Evolutionary conservation across 2,113 vertebrate species (phyloP).

Genomic region (Melanerpes formicivorus): DNA sequence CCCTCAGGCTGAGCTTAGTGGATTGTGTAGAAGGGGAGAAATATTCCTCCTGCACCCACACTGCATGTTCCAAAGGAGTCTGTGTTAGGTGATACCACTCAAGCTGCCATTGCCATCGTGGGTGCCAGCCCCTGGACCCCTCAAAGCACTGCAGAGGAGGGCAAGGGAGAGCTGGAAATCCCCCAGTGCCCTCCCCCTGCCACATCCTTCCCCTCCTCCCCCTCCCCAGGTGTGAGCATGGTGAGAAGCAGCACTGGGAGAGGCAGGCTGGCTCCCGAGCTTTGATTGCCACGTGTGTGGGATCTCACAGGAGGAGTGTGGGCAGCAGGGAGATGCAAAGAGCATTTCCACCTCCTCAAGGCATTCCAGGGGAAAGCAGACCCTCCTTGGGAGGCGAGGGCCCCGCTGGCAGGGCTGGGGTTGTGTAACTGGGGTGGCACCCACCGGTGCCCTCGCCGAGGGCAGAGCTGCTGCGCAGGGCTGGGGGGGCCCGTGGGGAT

Average conservation of each 20-base stretch:
- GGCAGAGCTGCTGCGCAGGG: rapidly evolving
- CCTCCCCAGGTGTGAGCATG: neutral
- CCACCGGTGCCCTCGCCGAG: rapidly evolving
- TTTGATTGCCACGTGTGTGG: slow-evolving; percentile 56
- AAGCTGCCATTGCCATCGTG: rapidly evolving
- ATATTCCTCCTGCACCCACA: neutral
- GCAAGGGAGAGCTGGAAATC: neutral
- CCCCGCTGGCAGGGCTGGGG: neutral
- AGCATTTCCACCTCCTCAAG: slow-evolving; percentile 32
- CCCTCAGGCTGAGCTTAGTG: neutral
- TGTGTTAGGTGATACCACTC: rapidly evolving
- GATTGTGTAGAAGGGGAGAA: neutral
- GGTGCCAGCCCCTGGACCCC: neutral
- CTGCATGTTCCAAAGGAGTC: neutral
- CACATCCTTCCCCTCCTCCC: neutral
- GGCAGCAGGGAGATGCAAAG: neutral
- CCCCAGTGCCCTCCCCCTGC: neutral
- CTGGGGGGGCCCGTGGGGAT: rapidly evolving
- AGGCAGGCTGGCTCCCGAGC: neutral
- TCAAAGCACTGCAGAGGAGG: neutral
- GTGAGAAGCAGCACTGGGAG: neutral
- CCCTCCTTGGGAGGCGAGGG: neutral
- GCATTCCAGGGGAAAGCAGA: neutral
- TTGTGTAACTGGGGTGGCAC: neutral
- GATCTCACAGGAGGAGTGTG: slow-evolving; percentile 48